Conservation (phyloP, 2,888 invertebrate genomes). For the Dione vanillae region DNA sequence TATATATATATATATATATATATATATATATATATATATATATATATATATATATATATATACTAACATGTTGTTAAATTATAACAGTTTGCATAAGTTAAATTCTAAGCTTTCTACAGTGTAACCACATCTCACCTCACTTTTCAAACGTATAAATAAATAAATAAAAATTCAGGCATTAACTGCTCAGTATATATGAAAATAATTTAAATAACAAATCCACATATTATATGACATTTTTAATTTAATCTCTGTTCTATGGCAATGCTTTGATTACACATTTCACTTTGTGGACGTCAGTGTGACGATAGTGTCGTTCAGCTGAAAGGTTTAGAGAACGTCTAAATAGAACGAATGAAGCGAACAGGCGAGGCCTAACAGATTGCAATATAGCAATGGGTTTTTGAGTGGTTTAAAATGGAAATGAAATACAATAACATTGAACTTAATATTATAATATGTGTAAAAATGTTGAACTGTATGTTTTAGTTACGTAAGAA, state of each 20-base stretch:
- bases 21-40: too few relatives aligned
- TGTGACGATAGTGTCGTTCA: conserved; percentile 34
- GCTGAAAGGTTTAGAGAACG: conserved; percentile 31
- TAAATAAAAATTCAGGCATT: too few relatives aligned
- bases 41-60: too few relatives aligned
- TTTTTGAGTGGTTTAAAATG: not conserved
- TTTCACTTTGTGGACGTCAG: conserved; percentile 42
- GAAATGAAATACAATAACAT: not conserved
- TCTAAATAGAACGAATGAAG: conserved; percentile 27
- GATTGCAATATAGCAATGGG: conserved; percentile 6
- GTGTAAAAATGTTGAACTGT: too few relatives aligned
- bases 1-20: too few relatives aligned
- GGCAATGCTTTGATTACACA: conserved; percentile 38
- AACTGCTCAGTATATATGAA: too few relatives aligned
- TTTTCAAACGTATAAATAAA: too few relatives aligned
- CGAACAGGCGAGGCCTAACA: conserved; percentile 14
- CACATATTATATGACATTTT: conserved; percentile 1
- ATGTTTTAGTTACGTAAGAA: too few relatives aligned
- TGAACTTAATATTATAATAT: not conserved
- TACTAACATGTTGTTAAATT: too few relatives aligned
- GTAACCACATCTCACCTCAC: too few relatives aligned
- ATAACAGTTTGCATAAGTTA: too few relatives aligned
- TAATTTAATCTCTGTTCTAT: conserved; percentile 26
- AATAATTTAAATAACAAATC: not conserved
- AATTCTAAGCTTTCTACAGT: too few relatives aligned